These are phyloP conservation scores for Salvator merianae DNA, from an alignment of 2,113 vertebrate genomes.

Conservation along the genomic window DNA sequence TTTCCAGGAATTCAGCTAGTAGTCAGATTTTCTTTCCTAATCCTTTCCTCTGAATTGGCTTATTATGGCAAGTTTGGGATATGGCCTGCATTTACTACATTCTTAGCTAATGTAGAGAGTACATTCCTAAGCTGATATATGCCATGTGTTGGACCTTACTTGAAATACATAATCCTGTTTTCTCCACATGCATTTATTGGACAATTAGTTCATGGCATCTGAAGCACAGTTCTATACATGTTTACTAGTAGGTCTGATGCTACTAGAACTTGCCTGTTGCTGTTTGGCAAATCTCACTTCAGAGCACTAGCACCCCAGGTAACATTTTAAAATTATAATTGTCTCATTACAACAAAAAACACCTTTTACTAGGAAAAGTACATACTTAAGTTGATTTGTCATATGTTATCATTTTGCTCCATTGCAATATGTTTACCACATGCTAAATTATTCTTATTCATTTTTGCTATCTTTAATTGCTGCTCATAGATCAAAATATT, in stretches of 20 bases:
- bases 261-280: not conserved
- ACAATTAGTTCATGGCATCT: constrained; percentile 54
- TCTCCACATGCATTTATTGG: constrained; percentile 42
- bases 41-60: constrained; percentile 58
- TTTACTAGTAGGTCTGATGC: not conserved
- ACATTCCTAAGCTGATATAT: constrained; percentile 71
- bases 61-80: constrained; percentile 69
- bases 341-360: not conserved
- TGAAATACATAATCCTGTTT: constrained; percentile 65
- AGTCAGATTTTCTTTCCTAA: constrained; percentile 60
- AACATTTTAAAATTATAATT: constrained; percentile 1
- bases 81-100: constrained; percentile 69
- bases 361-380: not conserved
- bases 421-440: not conserved
- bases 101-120: constrained; percentile 58
- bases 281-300: constrained; percentile 46
- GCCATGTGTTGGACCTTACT: constrained; percentile 71
- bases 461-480: not conserved
- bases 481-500: not conserved
- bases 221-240: not conserved
- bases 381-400: not conserved
- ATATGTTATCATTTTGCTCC: not conserved
- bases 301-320: constrained; percentile 24
- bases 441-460: not conserved
- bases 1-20: constrained; percentile 45